A percentile compares a stretch with the other conserved stretches of the same genome.
Evolutionary conservation across 1,140 invertebrate species (phyloP).

Genomic region (Cherax destructor): DNA sequence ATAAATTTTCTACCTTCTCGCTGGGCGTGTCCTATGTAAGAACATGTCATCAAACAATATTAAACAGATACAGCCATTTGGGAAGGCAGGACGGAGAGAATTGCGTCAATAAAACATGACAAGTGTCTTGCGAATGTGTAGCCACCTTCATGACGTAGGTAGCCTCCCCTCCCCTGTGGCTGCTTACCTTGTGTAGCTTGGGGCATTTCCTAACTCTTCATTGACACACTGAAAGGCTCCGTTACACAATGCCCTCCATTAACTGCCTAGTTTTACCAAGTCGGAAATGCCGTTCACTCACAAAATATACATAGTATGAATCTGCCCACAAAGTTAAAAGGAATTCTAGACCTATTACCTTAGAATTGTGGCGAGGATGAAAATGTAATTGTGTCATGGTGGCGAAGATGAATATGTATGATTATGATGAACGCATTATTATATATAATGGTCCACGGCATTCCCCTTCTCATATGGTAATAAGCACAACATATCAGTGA

Average conservation of each 20-base stretch:
- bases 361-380: conserved; percentile 59
- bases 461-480: conserved; percentile 35
- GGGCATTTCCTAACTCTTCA: conserved; percentile 15
- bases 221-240: background rate
- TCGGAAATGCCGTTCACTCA: background rate
- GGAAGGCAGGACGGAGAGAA: background rate
- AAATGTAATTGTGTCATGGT: background rate
- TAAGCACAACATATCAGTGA: conserved; percentile 24
- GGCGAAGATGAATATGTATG: conserved; percentile 11
- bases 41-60: background rate
- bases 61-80: background rate
- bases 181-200: background rate
- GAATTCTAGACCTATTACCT: background rate
- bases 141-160: background rate
- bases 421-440: conserved; percentile 28
- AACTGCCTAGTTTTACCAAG: background rate
- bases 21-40: background rate
- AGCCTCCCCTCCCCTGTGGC: background rate
- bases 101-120: background rate
- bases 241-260: background rate
- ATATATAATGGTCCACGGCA: conserved; percentile 36
- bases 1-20: background rate
- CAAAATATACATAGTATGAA: background rate
- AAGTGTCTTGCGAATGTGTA: background rate
- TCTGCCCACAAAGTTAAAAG: background rate